A percentile compares a stretch with the other conserved stretches of the same genome.
These are phyloP conservation scores for Caenorhabditis remanei DNA, from an alignment of 1,140 invertebrate genomes.

Conservation along the genomic window DNA sequence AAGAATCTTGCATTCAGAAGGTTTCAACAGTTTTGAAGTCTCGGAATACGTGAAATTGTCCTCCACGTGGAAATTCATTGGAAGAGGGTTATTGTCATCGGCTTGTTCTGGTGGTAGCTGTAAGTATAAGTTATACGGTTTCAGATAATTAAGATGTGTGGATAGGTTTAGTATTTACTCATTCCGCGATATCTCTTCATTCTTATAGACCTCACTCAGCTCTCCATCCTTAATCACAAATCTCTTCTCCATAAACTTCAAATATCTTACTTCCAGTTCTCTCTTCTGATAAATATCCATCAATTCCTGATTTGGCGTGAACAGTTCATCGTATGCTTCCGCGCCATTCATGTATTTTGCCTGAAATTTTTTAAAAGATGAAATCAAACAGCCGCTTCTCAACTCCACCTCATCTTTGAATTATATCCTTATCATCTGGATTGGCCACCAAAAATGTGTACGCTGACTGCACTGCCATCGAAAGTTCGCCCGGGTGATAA, in stretches of 20 bases:
- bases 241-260: constrained; percentile 69
- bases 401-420: too few species aligned
- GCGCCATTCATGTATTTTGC: constrained; percentile 54
- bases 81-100: constrained; percentile 64
- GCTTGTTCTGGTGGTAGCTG: constrained; percentile 68
- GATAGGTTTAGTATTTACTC: background rate
- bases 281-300: constrained; percentile 58
- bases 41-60: constrained; percentile 69
- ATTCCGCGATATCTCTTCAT: too few species aligned
- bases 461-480: constrained; percentile 41
- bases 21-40: constrained; percentile 31
- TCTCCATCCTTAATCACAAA: constrained; percentile 64
- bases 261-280: constrained; percentile 64
- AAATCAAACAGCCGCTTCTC: too few species aligned
- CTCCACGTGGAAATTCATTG: constrained; percentile 60
- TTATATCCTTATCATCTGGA: constrained; percentile 53
- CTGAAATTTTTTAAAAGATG: too few species aligned
- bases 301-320: constrained; percentile 68
- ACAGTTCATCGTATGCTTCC: constrained; percentile 60
- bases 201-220: constrained; percentile 29
- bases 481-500: constrained; percentile 42
- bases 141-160: constrained; percentile 37
- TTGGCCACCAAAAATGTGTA: constrained; percentile 60
- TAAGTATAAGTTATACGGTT: background rate
- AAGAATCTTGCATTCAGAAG: constrained; percentile 64